Conservation (phyloP, 2,113 vertebrate genomes). For the Murina feae region DNA sequence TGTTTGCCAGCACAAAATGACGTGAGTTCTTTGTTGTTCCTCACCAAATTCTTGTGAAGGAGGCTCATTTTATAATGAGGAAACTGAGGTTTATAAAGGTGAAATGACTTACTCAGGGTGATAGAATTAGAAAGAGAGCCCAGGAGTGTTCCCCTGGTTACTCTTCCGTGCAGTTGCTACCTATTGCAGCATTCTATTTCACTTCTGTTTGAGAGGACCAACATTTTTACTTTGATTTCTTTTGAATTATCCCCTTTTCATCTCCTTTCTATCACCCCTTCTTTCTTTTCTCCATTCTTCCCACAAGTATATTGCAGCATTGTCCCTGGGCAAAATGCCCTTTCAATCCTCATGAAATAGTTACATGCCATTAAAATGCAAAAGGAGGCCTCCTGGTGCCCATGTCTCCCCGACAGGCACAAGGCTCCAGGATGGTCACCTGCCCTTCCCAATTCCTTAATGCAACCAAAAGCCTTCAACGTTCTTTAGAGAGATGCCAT, state of each 20-base stretch:
- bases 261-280: not conserved
- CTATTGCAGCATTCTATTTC: not conserved
- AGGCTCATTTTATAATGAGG: not conserved
- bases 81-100: not conserved
- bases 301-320: not conserved
- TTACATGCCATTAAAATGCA: not conserved
- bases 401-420: not conserved
- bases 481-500: not conserved
- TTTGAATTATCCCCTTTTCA: not conserved
- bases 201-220: not conserved
- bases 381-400: not conserved
- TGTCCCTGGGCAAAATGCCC: not conserved
- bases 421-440: not conserved
- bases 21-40: not conserved
- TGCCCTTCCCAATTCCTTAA: not conserved
- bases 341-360: not conserved
- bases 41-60: not conserved
- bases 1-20: not conserved
- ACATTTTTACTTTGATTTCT: not conserved
- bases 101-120: not conserved
- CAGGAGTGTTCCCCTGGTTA: accelerated
- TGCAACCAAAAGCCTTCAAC: not conserved
- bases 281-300: not conserved
- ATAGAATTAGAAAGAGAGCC: not conserved
- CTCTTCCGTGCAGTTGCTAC: not conserved